Evolutionary conservation across 1,140 invertebrate genomes (phyloP), one percentile per base, ranked within the genome.

Genomic region (Zaprionus ornatus): DNA sequence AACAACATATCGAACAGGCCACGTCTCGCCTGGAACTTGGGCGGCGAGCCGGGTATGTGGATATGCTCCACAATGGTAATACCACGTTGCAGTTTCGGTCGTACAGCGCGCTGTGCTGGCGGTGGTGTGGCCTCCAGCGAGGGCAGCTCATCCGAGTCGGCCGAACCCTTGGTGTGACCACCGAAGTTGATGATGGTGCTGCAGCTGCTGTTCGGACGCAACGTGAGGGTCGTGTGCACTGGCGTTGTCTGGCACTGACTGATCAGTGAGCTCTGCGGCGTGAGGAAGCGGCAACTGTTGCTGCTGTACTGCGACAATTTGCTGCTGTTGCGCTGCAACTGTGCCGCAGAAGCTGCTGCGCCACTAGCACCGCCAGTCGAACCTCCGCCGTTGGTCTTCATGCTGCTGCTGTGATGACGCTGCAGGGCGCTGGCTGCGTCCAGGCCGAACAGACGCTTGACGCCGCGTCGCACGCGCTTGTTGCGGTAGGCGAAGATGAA

Each of bases 401-500:
- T 66, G 72, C 90, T 91, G 64, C 81, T 91, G 77, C 80, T 91
- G 63, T 80, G 83, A 25, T 91, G 83, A 9, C 88, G 81, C 72
- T 87, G 81, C 57, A 90, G 40, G 1, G 65, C 61, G 48, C 92
- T 91, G 59, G 92, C 86, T 40, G 81, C 86, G 61, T 92, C 79
- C 67, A 95, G 91, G 67, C 95, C 94, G 67, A 95, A 94, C 74
- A 96, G 92, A 62, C 95, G 94, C 40, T 94, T 93, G 3, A 95
- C 94, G 78, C 97, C 96, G 6, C 96, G 93, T 76, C 97, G 95
- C 12, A 97, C 95, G 2, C 96, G 94, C 23, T 95, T 94, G 32
- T 96, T 97, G 6, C 97, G 94, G 82, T 96, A 95, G 10, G 96
- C 96, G 91, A 97, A 97, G 23, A 97, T 93, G 87, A 97, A 94